A percentile compares a stretch with the other conserved stretches of the same genome.
Evolutionary conservation across 2,113 vertebrate genomes (phyloP).

Genomic region (Sphyrna mokarran): DNA sequence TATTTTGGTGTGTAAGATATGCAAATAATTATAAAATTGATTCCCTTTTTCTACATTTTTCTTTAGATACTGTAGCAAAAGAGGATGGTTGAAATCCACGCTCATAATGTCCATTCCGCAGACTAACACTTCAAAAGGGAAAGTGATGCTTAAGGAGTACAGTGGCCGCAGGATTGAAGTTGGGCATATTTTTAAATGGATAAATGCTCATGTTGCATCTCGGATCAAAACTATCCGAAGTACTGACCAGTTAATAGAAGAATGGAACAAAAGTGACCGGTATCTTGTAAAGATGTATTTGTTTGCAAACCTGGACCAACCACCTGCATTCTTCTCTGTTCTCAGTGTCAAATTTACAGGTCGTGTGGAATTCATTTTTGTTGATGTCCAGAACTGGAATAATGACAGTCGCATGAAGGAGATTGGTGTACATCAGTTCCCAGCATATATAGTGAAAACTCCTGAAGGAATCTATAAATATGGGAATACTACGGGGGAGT

Average conservation of each 20-base stretch:
- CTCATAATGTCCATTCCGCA: constrained; percentile 96
- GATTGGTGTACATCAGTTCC: constrained; percentile 73
- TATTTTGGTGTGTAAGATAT: background rate
- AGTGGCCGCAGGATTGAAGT: constrained; percentile 69
- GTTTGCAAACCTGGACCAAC: constrained; percentile 82
- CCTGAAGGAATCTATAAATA: constrained; percentile 92
- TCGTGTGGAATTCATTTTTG: constrained; percentile 94
- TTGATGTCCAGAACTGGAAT: constrained; percentile 82
- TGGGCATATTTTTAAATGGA: constrained; percentile 94
- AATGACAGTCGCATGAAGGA: constrained; percentile 74
- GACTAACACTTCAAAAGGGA: constrained; percentile 91
- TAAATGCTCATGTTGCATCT: constrained; percentile 84
- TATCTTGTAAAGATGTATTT: constrained; percentile 87
- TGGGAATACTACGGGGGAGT: constrained; percentile 86
- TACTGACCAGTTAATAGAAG: constrained; percentile 70
- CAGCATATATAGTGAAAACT: constrained; percentile 88
- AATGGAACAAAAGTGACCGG: constrained; percentile 76
- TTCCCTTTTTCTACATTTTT: background rate
- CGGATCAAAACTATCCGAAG: constrained; percentile 81
- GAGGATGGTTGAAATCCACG: constrained; percentile 88
- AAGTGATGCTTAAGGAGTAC: constrained; percentile 94
- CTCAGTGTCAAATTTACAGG: constrained; percentile 96
- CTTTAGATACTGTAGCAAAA: constrained; percentile 79
- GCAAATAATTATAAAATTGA: background rate
- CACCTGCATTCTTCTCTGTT: constrained; percentile 87